A percentile compares a stretch with the other conserved stretches of the same genome.
Conservation (phyloP, 1,140 invertebrate genomes). For the Pseudomyrmex concolor region DNA sequence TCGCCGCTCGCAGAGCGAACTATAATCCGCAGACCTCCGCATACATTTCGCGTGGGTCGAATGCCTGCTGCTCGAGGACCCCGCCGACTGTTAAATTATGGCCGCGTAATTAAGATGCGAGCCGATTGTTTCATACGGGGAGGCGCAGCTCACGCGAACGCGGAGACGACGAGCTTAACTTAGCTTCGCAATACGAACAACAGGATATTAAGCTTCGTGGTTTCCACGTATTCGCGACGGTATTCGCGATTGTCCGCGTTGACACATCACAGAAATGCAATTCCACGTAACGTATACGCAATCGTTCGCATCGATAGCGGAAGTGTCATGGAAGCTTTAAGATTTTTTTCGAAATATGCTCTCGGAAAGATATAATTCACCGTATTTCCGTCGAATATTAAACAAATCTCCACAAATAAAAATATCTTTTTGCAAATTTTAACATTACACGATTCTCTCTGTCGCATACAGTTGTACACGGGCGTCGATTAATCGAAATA, state of each 20-base stretch:
- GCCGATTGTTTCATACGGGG: constrained; percentile 68
- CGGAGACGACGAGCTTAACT: constrained; percentile 57
- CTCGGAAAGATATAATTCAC: no score
- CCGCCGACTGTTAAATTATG: constrained; percentile 67
- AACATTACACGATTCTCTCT: no score
- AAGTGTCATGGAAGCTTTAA: neutral
- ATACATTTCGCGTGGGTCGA: constrained; percentile 63
- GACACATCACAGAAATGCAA: neutral
- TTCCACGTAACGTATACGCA: constrained; percentile 1
- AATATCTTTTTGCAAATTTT: no score
- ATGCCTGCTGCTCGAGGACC: constrained; percentile 49
- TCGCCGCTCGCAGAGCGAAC: constrained; percentile 64
- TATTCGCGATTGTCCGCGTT: neutral
- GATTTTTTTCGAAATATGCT: neutral
- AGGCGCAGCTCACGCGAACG: neutral
- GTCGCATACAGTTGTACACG: no score
- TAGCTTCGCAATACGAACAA: constrained; percentile 49
- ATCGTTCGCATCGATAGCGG: neutral
- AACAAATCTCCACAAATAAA: no score
- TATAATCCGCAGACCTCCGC: constrained; percentile 58
- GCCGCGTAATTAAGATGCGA: constrained; percentile 71
- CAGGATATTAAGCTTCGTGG: constrained; percentile 30
- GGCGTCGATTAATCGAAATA: neutral
- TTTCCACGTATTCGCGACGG: neutral
- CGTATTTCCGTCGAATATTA: no score